phyloP scores from a whole-genome alignment of 2,797 vertebrate genomes.

The Epinephelus coioides region DNA sequence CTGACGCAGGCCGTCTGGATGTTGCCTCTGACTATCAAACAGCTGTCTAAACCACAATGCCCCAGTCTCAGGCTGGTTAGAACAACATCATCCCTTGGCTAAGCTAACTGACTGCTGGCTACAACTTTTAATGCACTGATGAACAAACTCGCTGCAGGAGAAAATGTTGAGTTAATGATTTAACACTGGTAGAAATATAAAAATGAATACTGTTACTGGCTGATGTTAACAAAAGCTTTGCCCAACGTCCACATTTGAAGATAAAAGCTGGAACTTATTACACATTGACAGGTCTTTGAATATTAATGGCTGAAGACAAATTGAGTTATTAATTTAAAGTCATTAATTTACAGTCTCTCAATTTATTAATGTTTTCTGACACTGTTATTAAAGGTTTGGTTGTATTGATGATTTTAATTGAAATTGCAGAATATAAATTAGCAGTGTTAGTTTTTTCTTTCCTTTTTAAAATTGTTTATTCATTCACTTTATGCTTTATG shows the following conservation, averaged over 20 bases:
- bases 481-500: no score
- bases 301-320: background rate
- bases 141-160: background rate
- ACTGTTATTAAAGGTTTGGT: background rate
- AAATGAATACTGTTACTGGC: background rate
- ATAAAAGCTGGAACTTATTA: background rate
- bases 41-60: no score
- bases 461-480: no score
- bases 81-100: no score
- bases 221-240: background rate
- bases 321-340: background rate
- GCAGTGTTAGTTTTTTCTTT: background rate
- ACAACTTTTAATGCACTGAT: background rate
- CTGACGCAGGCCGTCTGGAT: no score
- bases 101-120: background rate
- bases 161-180: background rate
- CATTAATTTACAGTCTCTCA: no score
- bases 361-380: no score
- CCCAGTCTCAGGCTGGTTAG: no score
- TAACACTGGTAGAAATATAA: background rate
- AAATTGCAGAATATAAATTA: background rate
- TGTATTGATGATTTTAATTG: background rate
- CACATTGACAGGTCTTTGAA: background rate
- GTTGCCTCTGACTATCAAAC: no score
- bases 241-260: background rate